These are phyloP conservation scores for Trachelus tabidus DNA, from an alignment of 2,888 invertebrate species.

Conservation along the genomic window DNA sequence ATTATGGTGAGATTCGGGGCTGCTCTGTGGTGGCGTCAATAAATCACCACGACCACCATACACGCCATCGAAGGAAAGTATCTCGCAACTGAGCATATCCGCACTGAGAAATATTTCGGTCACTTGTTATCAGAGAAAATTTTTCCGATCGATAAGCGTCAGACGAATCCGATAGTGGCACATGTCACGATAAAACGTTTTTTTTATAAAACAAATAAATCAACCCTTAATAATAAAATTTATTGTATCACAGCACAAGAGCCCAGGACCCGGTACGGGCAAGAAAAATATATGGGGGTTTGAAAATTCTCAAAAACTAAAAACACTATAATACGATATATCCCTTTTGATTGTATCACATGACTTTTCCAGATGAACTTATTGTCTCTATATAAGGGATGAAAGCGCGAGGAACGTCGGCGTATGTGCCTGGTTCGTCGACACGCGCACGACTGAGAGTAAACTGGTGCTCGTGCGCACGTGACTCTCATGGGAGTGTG, in stretches of 20 bases:
- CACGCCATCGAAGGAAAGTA: constrained; percentile 50
- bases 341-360: not conserved
- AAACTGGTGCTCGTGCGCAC: constrained; percentile 59
- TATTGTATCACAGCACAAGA: not conserved
- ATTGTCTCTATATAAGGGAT: not conserved
- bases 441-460: constrained; percentile 55
- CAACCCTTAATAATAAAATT: not conserved
- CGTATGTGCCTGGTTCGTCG: not conserved
- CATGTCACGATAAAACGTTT: not conserved
- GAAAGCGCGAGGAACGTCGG: constrained; percentile 26
- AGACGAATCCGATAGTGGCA: not conserved
- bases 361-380: not conserved
- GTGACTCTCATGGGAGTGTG: constrained; percentile 44
- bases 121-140: not conserved
- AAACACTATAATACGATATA: not conserved
- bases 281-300: not conserved
- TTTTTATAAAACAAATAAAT: not conserved
- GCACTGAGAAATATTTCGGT: not conserved
- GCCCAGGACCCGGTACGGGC: not conserved
- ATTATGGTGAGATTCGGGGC: constrained; percentile 57
- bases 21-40: constrained; percentile 63
- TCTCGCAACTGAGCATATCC: constrained; percentile 55
- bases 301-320: not conserved
- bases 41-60: constrained; percentile 50
- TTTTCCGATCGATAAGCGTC: not conserved